A percentile compares a stretch with the other conserved stretches of the same genome.
Evolutionary conservation across 2,113 vertebrate genomes (phyloP).

Genomic region (Orientallactaga bullata): DNA sequence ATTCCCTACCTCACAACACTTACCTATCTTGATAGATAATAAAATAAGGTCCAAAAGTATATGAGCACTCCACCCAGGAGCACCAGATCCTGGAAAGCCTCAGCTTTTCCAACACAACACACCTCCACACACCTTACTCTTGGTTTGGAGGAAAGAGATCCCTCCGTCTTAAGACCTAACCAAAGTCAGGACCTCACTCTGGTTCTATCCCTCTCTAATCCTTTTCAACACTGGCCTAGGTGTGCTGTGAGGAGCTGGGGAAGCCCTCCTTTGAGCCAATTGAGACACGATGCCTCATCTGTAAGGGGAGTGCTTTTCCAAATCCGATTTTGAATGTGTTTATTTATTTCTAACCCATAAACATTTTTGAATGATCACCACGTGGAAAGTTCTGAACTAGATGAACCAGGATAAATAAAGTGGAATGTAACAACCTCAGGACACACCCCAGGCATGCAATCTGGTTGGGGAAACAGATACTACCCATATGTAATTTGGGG

Average conservation of each 20-base stretch:
- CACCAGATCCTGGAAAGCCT: not conserved
- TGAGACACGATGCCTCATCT: conserved; percentile 32
- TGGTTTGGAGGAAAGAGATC: not conserved
- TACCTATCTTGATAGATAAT: not conserved
- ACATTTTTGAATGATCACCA: conserved; percentile 70
- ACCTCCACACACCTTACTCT: not conserved
- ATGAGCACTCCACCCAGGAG: not conserved
- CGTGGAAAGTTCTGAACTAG: conserved; percentile 64
- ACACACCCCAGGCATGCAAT: conserved; percentile 10
- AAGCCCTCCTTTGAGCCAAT: not conserved
- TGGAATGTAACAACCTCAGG: conserved; percentile 7
- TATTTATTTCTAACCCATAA: conserved; percentile 74
- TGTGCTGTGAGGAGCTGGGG: not conserved
- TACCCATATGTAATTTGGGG: conserved; percentile 40
- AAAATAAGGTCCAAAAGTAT: not conserved
- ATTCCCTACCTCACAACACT: not conserved
- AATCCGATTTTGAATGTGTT: conserved; percentile 75
- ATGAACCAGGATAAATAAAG: conserved; percentile 59
- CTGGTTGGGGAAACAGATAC: conserved; percentile 49
- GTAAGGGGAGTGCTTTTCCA: conserved; percentile 69
- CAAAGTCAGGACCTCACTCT: not conserved
- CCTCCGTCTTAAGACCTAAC: not conserved
- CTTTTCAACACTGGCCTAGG: not conserved
- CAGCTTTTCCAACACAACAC: not conserved
- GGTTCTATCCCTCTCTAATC: not conserved